Percentiles rank a stretch among this genome's conserved stretches.
Conservation (phyloP, 2,113 vertebrate genomes). For the Aptenodytes forsteri region DNA sequence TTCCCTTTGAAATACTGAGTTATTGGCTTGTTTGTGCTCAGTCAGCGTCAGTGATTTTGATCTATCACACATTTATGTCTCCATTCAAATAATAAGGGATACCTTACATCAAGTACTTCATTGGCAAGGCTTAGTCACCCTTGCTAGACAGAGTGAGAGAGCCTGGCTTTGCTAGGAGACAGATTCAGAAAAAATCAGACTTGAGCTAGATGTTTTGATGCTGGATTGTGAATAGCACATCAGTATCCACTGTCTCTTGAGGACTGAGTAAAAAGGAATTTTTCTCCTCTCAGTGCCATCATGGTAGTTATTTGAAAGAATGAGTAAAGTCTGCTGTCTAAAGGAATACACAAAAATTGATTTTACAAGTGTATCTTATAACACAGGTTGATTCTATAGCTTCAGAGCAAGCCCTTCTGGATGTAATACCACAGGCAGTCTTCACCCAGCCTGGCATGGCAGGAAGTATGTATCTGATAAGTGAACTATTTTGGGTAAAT, state of each 20-base stretch:
- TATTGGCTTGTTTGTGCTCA: neutral
- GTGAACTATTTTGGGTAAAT: slow-evolving; percentile 23
- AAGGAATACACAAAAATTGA: neutral
- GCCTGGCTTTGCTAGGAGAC: neutral
- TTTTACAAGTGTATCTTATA: neutral
- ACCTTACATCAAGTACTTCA: neutral
- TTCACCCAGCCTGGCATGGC: neutral
- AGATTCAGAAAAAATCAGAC: neutral
- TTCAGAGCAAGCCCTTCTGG: neutral
- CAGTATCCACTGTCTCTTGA: neutral
- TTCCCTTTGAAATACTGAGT: neutral
- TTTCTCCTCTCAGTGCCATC: neutral
- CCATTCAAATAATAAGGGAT: neutral
- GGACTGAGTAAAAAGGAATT: neutral
- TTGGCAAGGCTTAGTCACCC: neutral
- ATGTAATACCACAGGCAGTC: neutral
- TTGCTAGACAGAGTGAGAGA: neutral
- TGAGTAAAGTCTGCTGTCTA: neutral
- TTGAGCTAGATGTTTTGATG: neutral
- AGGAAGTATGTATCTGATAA: slow-evolving; percentile 49
- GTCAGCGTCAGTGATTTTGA: neutral
- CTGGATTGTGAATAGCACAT: neutral
- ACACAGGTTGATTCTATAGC: neutral
- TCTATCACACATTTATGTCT: neutral
- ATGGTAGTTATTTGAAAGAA: neutral